Evolutionary conservation across 2,113 vertebrate species (phyloP).

Genomic region (Colinus virginianus): DNA sequence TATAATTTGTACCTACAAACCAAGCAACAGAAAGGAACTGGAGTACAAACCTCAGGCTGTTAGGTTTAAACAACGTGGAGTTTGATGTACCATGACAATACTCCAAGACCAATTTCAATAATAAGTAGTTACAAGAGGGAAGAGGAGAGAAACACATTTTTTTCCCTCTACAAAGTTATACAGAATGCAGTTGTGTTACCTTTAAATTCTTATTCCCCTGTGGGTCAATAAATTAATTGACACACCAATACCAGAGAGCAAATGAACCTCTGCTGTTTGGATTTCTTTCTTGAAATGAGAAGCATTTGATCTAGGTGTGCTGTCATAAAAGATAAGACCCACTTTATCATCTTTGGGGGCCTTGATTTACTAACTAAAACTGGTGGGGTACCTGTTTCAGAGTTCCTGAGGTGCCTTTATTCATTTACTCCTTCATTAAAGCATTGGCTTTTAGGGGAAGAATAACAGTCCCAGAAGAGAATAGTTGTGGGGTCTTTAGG

Average conservation of each 20-base stretch:
- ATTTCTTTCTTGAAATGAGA: constrained; percentile 56
- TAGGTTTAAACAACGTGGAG: background rate
- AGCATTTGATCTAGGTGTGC: constrained; percentile 71
- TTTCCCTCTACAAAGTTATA: background rate
- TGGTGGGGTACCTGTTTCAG: background rate
- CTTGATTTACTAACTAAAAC: constrained; percentile 49
- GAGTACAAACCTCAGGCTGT: background rate
- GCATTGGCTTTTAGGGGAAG: constrained; percentile 28
- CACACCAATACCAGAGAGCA: constrained; percentile 70
- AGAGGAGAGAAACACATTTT: background rate
- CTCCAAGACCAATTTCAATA: background rate
- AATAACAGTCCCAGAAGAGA: constrained; percentile 36
- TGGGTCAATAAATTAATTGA: constrained; percentile 73
- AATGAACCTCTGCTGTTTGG: constrained; percentile 57
- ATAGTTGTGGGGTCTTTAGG: background rate
- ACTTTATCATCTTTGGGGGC: constrained; percentile 68
- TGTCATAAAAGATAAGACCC: constrained; percentile 57
- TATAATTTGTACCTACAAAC: background rate
- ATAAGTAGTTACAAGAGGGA: background rate
- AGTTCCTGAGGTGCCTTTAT: constrained; percentile 20
- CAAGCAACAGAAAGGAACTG: background rate
- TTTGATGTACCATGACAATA: background rate
- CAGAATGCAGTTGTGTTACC: constrained; percentile 28
- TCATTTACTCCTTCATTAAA: constrained; percentile 5
- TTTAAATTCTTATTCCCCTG: constrained; percentile 43